These are phyloP conservation scores for Channa argus DNA, from an alignment of 2,113 vertebrate genomes.

Conservation along the genomic window DNA sequence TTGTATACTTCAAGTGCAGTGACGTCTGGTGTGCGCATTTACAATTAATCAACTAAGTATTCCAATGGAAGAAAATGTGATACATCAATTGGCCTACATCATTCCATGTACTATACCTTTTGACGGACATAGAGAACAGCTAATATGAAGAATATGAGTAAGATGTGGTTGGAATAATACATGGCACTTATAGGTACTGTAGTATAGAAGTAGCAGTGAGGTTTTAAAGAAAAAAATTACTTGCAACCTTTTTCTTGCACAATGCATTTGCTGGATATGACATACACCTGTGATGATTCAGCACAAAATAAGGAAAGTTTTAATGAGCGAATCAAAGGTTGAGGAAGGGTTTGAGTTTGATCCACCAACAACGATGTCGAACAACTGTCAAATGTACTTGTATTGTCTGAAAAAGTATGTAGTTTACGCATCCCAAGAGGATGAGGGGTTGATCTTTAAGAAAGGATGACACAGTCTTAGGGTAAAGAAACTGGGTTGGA, in stretches of 20 bases:
- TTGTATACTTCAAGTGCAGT: neutral
- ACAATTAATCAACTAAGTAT: slow-evolving; percentile 7
- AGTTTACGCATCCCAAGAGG: slow-evolving; percentile 27
- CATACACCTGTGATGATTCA: slow-evolving; percentile 56
- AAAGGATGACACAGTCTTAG: slow-evolving; percentile 65
- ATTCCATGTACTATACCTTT: neutral
- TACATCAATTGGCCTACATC: neutral
- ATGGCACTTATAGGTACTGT: neutral
- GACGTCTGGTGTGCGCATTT: neutral
- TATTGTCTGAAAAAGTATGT: neutral
- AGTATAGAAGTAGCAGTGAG: neutral
- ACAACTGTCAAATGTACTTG: slow-evolving; percentile 16
- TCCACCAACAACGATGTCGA: neutral
- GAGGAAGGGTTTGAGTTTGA: neutral
- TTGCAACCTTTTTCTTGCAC: neutral
- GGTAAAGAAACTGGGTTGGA: slow-evolving; percentile 68
- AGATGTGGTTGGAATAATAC: neutral
- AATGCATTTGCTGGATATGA: slow-evolving; percentile 12
- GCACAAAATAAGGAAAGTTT: slow-evolving; percentile 27
- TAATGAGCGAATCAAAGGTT: neutral
- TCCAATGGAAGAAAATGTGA: slow-evolving; percentile 7
- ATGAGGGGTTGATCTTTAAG: slow-evolving; percentile 50
- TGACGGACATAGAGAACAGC: neutral
- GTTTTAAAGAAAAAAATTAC: neutral
- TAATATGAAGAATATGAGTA: neutral